These are phyloP conservation scores for Cyphomyrus plagiostoma DNA, from an alignment of 2,113 vertebrate species.

Conservation along the genomic window DNA sequence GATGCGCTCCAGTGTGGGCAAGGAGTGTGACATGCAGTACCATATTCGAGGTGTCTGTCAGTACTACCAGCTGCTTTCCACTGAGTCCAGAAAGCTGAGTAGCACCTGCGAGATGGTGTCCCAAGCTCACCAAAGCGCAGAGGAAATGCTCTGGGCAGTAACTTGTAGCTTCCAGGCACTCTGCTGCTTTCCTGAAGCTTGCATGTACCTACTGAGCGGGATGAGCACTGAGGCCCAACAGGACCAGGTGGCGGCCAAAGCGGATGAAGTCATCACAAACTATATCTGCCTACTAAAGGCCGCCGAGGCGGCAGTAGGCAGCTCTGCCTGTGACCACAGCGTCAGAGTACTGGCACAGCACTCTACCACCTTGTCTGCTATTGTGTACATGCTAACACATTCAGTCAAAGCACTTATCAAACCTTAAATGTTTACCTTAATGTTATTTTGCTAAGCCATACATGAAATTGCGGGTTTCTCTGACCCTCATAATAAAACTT, in stretches of 20 bases:
- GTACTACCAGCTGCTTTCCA: slow-evolving; percentile 75
- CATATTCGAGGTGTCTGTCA: slow-evolving; percentile 58
- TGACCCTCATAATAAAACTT: slow-evolving; percentile 64
- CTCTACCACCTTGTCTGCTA: slow-evolving; percentile 81
- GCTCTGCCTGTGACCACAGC: slow-evolving; percentile 69
- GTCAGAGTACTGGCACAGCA: slow-evolving; percentile 81
- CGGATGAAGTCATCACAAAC: slow-evolving; percentile 80
- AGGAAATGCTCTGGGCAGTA: slow-evolving; percentile 86
- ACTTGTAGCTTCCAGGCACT: slow-evolving; percentile 91
- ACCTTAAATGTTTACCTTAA: slow-evolving; percentile 76
- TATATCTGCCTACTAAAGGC: slow-evolving; percentile 81
- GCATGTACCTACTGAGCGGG: slow-evolving; percentile 85
- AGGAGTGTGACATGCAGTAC: slow-evolving; percentile 21
- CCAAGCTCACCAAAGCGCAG: slow-evolving; percentile 75
- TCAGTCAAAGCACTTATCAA: slow-evolving; percentile 88
- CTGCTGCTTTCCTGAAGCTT: slow-evolving; percentile 86
- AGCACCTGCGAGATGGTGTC: slow-evolving; percentile 85
- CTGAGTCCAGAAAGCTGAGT: slow-evolving; percentile 81
- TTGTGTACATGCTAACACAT: slow-evolving; percentile 86
- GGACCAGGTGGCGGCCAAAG: slow-evolving; percentile 74
- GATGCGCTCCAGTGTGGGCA: slow-evolving; percentile 68
- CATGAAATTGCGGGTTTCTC: slow-evolving; percentile 63
- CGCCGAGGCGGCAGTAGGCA: slow-evolving; percentile 73
- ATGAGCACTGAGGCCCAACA: slow-evolving; percentile 71
- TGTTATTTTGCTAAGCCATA: slow-evolving; percentile 97